Percentiles rank a stretch among this genome's conserved stretches.
Conservation (phyloP, 2,797 vertebrate genomes). For the Danio albolineatus region DNA sequence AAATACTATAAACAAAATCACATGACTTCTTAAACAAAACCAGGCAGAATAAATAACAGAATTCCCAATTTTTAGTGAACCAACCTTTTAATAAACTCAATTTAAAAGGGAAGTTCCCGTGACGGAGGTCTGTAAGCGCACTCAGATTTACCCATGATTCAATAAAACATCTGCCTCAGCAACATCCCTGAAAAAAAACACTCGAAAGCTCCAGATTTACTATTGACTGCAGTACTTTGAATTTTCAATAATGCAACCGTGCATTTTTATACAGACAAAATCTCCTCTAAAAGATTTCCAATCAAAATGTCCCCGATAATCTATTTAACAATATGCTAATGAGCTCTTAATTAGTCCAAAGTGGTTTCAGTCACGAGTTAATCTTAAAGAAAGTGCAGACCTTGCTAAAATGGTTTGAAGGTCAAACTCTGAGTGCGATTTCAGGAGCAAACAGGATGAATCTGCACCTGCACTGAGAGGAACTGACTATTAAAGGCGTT, state of each 20-base stretch:
- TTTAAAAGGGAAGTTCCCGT: background rate
- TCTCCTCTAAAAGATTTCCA: slow-evolving; percentile 8
- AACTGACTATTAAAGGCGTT: slow-evolving; percentile 21
- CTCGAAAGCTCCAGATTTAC: background rate
- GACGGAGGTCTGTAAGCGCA: background rate
- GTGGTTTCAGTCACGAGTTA: background rate
- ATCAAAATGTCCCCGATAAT: slow-evolving; percentile 1
- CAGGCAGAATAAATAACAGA: background rate
- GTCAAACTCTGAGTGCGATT: slow-evolving; percentile 35
- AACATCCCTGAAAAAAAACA: background rate
- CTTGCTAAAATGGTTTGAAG: slow-evolving; percentile 37
- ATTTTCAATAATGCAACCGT: slow-evolving; percentile 28
- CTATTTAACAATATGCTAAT: slow-evolving; percentile 26
- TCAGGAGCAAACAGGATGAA: slow-evolving; percentile 36
- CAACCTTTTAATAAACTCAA: background rate
- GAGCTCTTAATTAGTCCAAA: background rate
- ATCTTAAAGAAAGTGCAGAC: background rate
- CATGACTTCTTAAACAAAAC: background rate
- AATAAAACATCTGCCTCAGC: slow-evolving; percentile 31
- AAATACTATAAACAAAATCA: background rate
- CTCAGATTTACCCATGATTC: slow-evolving; percentile 29
- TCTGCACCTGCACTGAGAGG: slow-evolving; percentile 35
- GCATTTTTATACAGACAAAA: background rate
- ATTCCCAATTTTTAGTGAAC: background rate
- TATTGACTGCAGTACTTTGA: background rate